Percentiles rank a stretch among this genome's conserved stretches.
phyloP scores from a whole-genome alignment of 2,113 vertebrate species.

The Pseudopodoces humilis region DNA sequence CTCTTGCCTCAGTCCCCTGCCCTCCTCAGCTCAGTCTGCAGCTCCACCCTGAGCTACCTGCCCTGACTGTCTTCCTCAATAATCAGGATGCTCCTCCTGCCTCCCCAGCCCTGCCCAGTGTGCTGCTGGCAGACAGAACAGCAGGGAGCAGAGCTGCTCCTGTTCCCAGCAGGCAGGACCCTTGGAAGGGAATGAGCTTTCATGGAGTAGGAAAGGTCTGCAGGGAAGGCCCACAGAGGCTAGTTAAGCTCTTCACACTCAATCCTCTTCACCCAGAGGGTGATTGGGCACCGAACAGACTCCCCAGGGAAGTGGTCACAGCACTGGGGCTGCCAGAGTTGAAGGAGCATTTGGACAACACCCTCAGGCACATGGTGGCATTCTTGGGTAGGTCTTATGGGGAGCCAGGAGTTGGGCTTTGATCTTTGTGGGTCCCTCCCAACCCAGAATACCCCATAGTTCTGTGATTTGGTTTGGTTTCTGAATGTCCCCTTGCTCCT shows the following conservation, averaged over 20 bases:
- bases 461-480: not conserved
- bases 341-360: not conserved
- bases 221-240: not conserved
- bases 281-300: not conserved
- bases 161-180: not conserved
- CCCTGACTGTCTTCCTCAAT: not conserved
- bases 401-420: not conserved
- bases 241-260: not conserved
- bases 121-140: not conserved
- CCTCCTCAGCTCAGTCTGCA: not conserved
- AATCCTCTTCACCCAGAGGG: not conserved
- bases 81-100: not conserved
- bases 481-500: not conserved
- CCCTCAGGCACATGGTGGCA: not conserved
- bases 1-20: not conserved
- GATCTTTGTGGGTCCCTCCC: not conserved
- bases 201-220: not conserved
- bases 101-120: not conserved
- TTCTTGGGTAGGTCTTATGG: not conserved
- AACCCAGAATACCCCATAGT: not conserved
- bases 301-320: not conserved
- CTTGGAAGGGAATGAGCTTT: not conserved
- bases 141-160: not conserved
- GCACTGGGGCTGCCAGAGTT: not conserved
- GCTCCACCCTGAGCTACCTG: not conserved